Base-by-base conservation (phyloP, 2,113 vertebrate genomes). In the Arvicanthis niloticus region DNA sequence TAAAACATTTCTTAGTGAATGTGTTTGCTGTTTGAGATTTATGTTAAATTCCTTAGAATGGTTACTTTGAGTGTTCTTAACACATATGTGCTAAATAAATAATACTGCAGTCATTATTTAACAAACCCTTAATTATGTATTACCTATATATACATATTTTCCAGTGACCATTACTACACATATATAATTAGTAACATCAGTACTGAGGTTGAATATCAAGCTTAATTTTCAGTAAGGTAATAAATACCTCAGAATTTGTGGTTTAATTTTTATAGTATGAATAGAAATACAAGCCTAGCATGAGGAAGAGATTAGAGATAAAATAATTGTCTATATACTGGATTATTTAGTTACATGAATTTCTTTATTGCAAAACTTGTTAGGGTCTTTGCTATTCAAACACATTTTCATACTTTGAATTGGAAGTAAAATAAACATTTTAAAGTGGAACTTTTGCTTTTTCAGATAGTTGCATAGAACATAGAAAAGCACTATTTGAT, bases 1-100 rank as follows among this genome's bases (percentile, higher is more conserved):
- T 82, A 80, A 94, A 94, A 40, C 21, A 75, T 95, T 96, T 58
- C 10, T 48, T 91, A n/a, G 56, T 60, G 78, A 89, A 68, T 84
- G 11, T 62, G 16, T 93, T 85, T 65, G 37, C 73, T 95, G 89
- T 89, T 89, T 89, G 96, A 89, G 82, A 70, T 70, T 96, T 62
- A 80, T 81, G 3, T 88, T 97, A 68, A 88, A 56, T 90, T 95
- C 76, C 10, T 85, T 97, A 84, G 19, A 68, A 87, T 56, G 82
- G n/a, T 93, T 96, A 45, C 34, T 91, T 93, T 91, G 68, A 73
- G 15, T 89, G 53, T 80, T 51, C 5, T 89, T 96, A 89, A 45
- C 42, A 91, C 48, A 22, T 48, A 90, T 17, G 53, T 94, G 26
- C 53, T 67, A 91, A 84, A 86, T 22, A 93, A 96, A 40, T 92